phyloP scores from a whole-genome alignment of 2,888 invertebrate genomes.

The Thumatha senex region DNA sequence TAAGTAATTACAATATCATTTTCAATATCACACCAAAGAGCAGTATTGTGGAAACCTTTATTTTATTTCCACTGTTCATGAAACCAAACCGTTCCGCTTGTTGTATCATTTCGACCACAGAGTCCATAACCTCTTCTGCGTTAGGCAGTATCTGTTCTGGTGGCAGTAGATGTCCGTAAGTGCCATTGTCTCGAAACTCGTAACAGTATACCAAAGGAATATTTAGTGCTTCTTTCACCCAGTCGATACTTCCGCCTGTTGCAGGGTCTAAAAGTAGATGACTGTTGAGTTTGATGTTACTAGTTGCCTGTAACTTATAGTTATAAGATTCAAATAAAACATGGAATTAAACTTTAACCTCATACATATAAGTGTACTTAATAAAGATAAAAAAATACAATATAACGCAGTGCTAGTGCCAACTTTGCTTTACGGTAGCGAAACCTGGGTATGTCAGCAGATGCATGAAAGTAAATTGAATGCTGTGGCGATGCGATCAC shows the following conservation, averaged over 20 bases:
- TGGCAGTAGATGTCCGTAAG: conserved; percentile 87
- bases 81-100: conserved; percentile 66
- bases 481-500: too few relatives aligned
- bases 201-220: conserved; percentile 87
- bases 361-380: too few relatives aligned
- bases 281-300: not conserved
- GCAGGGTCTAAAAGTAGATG: conserved; percentile 78
- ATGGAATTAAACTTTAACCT: too few relatives aligned
- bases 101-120: conserved; percentile 60
- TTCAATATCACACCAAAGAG: conserved; percentile 8
- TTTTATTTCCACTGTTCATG: conserved; percentile 33
- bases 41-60: conserved; percentile 15
- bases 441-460: too few relatives aligned
- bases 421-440: too few relatives aligned
- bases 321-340: too few relatives aligned
- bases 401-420: too few relatives aligned
- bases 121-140: conserved; percentile 83
- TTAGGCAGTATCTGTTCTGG: conserved; percentile 86
- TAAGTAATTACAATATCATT: conserved; percentile 5
- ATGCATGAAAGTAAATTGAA: too few relatives aligned
- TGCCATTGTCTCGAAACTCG: conserved; percentile 87
- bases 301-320: too few relatives aligned
- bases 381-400: too few relatives aligned
- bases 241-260: conserved; percentile 88
- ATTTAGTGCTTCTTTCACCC: conserved; percentile 86